Evolutionary conservation across 2,888 invertebrate species (phyloP).

Genomic region (Drosophila mayaguana): DNA sequence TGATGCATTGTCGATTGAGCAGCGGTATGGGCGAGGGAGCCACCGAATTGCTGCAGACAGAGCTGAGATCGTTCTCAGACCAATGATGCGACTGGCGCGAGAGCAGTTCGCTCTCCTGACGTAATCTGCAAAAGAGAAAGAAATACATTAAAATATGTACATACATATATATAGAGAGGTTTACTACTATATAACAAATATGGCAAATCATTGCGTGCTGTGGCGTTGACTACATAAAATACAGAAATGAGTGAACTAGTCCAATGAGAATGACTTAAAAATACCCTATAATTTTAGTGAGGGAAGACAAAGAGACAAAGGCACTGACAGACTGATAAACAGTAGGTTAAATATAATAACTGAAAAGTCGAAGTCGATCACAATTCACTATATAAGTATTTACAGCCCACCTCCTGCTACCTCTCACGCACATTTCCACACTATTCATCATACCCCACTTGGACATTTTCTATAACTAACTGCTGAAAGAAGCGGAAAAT

Average conservation of each 20-base stretch:
- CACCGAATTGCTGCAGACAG: conserved; percentile 81
- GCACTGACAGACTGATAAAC: background rate
- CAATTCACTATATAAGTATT: background rate
- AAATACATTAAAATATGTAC: background rate
- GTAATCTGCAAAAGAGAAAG: conserved; percentile 75
- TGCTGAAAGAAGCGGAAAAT: conserved; percentile 14
- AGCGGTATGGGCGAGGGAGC: conserved; percentile 78
- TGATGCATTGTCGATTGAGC: conserved; percentile 62
- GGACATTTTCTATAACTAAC: background rate
- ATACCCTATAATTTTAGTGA: background rate
- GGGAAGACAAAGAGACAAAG: background rate
- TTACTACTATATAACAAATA: conserved; percentile 6
- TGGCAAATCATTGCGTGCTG: conserved; percentile 74
- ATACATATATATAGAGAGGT: background rate
- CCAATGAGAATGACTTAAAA: background rate
- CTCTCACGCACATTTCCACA: background rate
- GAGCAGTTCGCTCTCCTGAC: conserved; percentile 85
- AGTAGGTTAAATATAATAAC: background rate
- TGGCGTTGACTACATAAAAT: conserved; percentile 51
- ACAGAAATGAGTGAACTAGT: background rate
- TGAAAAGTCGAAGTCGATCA: background rate
- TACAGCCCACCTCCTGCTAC: background rate
- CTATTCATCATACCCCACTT: background rate
- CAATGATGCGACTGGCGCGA: conserved; percentile 85
- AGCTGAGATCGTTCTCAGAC: conserved; percentile 85